phyloP scores from a whole-genome alignment of 2,797 vertebrate species.

The Eulemur albifrons region DNA sequence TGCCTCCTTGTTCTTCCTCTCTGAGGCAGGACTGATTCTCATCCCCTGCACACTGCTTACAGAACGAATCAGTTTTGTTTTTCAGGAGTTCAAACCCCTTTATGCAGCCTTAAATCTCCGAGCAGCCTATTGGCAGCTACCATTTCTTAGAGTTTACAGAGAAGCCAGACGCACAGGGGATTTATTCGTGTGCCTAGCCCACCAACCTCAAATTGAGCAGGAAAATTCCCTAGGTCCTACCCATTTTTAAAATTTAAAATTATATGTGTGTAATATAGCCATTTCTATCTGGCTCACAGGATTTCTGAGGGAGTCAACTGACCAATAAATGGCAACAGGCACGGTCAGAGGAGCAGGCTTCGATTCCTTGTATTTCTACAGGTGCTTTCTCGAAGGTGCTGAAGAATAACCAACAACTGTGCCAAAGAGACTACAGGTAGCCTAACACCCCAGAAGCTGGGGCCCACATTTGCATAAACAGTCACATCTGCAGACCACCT shows the following conservation, averaged over 20 bases:
- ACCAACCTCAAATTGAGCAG: not conserved
- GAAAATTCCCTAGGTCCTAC: not conserved
- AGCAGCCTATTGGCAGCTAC: not conserved
- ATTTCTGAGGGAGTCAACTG: not conserved
- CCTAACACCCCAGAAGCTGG: not conserved
- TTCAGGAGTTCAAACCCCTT: not conserved
- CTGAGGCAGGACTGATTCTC: not conserved
- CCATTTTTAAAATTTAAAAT: not conserved
- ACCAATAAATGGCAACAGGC: not conserved
- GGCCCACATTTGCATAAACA: not conserved
- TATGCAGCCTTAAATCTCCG: not conserved
- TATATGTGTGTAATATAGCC: not conserved
- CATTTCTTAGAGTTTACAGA: not conserved
- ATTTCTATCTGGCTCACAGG: not conserved
- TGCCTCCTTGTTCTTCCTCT: not conserved
- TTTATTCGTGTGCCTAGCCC: not conserved
- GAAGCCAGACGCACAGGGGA: not conserved
- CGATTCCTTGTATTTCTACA: not conserved
- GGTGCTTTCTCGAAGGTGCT: not conserved
- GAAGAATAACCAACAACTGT: not conserved
- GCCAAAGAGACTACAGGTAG: not conserved
- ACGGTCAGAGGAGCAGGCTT: not conserved
- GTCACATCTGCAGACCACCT: not conserved
- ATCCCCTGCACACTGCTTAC: not conserved
- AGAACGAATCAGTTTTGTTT: not conserved